Base-by-base conservation (phyloP, 2,888 invertebrate genomes). In the Drosophila flavopinicola region DNA sequence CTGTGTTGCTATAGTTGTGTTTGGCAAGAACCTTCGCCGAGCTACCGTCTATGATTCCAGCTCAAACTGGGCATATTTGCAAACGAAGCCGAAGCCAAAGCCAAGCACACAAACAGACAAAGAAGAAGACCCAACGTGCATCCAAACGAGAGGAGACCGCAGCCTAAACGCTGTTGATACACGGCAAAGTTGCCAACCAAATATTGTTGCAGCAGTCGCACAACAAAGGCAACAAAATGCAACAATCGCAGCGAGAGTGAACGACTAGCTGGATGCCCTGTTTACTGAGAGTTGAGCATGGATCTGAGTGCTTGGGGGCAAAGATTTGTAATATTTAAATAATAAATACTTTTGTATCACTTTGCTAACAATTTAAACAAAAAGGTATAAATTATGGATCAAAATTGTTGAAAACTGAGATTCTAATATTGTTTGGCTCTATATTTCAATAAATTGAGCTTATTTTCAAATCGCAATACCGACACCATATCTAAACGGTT, bases 111-210 rank as follows among this genome's bases (percentile, higher is more conserved):
- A 71, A 47, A 57, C 56, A 49, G 38, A 15, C 51, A 23, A 48
- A 49, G 44, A n/a, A 54, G 42, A 49, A 35, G 53, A 52, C 47
- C 17, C 35, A 61, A 54, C 6, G 45, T 49, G 48, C 6, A 66
- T 37, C n/a, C 51, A 67, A 67, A 53, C 56, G 25, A 42, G 68
- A 52, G 32, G 45, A 29, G 37, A 71, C 67, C 73, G 60, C 80
- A 79, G 73, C 70, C 85, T 83, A 83, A 83, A 80, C 59, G 82
- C 65, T 83, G 82, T 83, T 84, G 82, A 80, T 75, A 77, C 80
- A 80, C 67, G 69, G 76, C 66, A 70, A 80, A 66, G 82, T 80
- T 82, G 87, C 49, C 85, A 86, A 75, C 87, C 82, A 86, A 83
- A 83, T 86, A 86, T 83, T 83, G 87, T 80, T 83, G 82, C 78